Evolutionary conservation across 2,888 invertebrate species (phyloP), one percentile per base, ranked within the genome.

Genomic region (Sinopyrophorus schimmeli): DNA sequence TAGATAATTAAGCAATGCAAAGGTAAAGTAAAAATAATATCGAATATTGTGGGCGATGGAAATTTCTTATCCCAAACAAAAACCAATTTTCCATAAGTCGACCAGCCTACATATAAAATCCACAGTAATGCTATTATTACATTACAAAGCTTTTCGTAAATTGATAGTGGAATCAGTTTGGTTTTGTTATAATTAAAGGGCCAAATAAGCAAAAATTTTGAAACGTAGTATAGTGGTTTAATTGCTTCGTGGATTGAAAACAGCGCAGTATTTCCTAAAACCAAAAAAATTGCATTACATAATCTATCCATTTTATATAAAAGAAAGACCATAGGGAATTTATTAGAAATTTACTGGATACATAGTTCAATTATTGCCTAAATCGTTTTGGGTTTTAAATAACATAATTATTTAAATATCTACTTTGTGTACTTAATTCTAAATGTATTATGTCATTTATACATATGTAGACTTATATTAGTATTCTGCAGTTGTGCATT

Each of bases 21-120:
- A 10, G 37, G 37, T 4, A 21, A 37, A 9, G 37, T 37, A 24
- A 37, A 37, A 2, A 37, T 37, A 2, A 26, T 14, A 3, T 37
- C 37, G 2, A 16, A 10, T 26, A 24, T 37, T 0, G 10, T 15
- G 7, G 37, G 21, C 1, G 37, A 15, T n/a, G 37, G 37, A 37
- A 14, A 24, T 15, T 37, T 12, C 12, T 14, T 23, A 12, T 27
- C 27, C 27, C 27, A 27, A 11, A 14, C 37, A 6, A 9, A 14
- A n/a, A 6, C 2, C 5, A 37, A 24, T 24, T 37, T 37, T 7
- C 37, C 37, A 15, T 23, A 23, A 10, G 37, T 37, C 3, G 37
- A 15, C 7, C 6, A 37, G 15, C 4, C 15, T 10, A 37, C 7
- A n/a, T 5, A 9, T n/a, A n/a, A n/a, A 12, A 9, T 3, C 14